A percentile compares a stretch with the other conserved stretches of the same genome.
Evolutionary conservation across 1,140 invertebrate species (phyloP).

Genomic region (Adoxophyes honmai): DNA sequence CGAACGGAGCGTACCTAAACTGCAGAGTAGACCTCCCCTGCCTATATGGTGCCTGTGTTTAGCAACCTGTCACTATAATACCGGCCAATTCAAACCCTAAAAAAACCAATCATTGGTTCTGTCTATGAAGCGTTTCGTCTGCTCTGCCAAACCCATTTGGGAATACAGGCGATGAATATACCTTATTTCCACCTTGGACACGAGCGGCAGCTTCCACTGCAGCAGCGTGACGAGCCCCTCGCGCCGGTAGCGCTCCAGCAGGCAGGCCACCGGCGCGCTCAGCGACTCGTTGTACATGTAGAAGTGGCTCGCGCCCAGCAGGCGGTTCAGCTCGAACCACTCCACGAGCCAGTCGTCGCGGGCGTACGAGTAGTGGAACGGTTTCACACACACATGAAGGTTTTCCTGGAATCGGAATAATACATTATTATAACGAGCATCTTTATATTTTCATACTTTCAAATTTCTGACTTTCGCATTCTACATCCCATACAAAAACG

Average conservation of each 20-base stretch:
- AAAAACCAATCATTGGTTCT: too few relatives aligned
- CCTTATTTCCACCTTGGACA: slow-evolving; percentile 92
- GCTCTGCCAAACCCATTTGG: background rate
- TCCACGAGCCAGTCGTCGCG: slow-evolving; percentile 91
- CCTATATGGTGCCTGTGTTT: too few relatives aligned
- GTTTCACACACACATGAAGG: slow-evolving; percentile 95
- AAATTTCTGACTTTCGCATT: too few relatives aligned
- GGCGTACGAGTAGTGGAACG: slow-evolving; percentile 94
- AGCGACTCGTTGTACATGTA: slow-evolving; percentile 96
- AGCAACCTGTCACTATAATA: too few relatives aligned
- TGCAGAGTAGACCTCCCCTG: too few relatives aligned
- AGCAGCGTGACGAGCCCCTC: slow-evolving; percentile 87
- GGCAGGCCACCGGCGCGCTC: slow-evolving; percentile 85
- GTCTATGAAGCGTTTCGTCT: too few relatives aligned
- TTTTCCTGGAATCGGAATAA: slow-evolving; percentile 58
- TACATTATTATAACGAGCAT: too few relatives aligned
- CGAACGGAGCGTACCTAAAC: too few relatives aligned
- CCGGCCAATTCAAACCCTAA: too few relatives aligned
- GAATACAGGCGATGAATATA: slow-evolving; percentile 27
- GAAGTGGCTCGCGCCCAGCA: slow-evolving; percentile 93
- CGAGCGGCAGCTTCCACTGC: slow-evolving; percentile 93
- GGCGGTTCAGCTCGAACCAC: slow-evolving; percentile 92
- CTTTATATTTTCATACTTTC: too few relatives aligned
- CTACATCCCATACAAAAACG: too few relatives aligned
- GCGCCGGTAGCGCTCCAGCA: slow-evolving; percentile 84